Base-by-base conservation (phyloP, 2,113 vertebrate genomes). In the Phalacrocorax carbo region DNA sequence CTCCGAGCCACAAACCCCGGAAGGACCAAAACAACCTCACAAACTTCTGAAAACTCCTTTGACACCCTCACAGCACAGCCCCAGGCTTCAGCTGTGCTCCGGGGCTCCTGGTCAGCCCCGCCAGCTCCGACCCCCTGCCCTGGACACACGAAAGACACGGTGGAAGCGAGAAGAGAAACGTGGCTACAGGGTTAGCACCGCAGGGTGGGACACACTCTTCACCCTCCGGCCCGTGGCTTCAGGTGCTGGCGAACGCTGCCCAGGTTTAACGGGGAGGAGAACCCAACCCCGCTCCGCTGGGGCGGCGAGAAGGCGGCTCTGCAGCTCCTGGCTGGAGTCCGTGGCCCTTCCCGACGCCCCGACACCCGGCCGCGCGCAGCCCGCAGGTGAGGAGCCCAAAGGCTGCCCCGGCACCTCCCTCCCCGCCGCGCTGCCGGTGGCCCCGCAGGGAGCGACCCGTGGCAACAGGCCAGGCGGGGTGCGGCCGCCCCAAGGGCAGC, bases 91-190 rank as follows among this genome's bases (percentile, higher is more conserved):
- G 36, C 36, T 17, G 17, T 3, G 61, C 65, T 42, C 1, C 3
- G 7, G 69, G 36, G 66, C 46, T 62, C 77, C 54, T 2, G 16
- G 13, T 15, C 75, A 54, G 64, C 58, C 36, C 64, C 3, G 0
- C 48, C 54, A 73, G 79, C 38, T 25, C 65, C 12, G 1, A 68
- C 26, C 38, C 42, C 85, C 79, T 4, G 4, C 25, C 57, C 8
- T 0, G 4, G n/a, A 9, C 44, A 9, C 38, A 2, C 0, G 0
- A 10, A 12, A 10, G 38, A 13, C 34, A 13, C 0, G 0, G 5
- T 4, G 25, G 36, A 46, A 61, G 34, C 0, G 2, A 49, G 40
- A 76, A 22, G 18, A 40, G 25, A 22, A 58, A 26, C 21, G 3
- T 0, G 0, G 34, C 54, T 3, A 3, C 0, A 0, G 32, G 44